Percentiles rank a stretch among this genome's conserved stretches.
Evolutionary conservation across 2,888 invertebrate genomes (phyloP).

Genomic region (Rhopalosiphum nymphaeae): DNA sequence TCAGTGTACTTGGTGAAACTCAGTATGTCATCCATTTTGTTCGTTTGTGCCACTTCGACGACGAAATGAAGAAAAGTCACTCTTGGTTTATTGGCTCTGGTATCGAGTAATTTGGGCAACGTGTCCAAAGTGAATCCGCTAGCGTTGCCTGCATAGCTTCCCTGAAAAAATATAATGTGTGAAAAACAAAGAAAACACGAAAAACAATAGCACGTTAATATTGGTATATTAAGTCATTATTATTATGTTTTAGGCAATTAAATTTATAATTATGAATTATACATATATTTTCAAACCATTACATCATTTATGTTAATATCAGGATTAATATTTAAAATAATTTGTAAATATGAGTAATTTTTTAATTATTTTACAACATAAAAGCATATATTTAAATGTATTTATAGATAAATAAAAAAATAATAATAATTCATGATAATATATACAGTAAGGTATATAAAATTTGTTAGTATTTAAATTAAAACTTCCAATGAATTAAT

Average conservation of each 20-base stretch:
- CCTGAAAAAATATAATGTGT: conserved; percentile 69
- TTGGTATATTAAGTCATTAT: neutral
- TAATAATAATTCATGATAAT: too few species aligned
- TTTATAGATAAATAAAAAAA: neutral
- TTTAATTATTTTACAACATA: neutral
- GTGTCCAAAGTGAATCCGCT: conserved; percentile 72
- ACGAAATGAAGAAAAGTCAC: conserved; percentile 73
- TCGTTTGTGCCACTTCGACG: conserved; percentile 70
- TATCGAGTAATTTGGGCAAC: conserved; percentile 72
- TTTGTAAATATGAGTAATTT: neutral
- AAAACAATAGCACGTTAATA: neutral
- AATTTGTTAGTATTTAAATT: neutral
- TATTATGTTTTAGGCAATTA: neutral
- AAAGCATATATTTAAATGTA: neutral
- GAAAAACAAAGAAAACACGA: neutral
- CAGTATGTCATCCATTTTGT: conserved; percentile 69
- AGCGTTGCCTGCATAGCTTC: conserved; percentile 73
- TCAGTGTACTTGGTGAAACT: conserved; percentile 70
- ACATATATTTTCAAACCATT: neutral
- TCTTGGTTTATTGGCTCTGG: conserved; percentile 72
- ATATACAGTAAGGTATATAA: too few species aligned
- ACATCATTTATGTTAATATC: neutral
- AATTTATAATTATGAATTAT: neutral
- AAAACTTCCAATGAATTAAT: neutral
- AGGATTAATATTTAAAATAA: neutral